Conservation (phyloP, 1,140 invertebrate species). For the Zaprionus ornatus region DNA sequence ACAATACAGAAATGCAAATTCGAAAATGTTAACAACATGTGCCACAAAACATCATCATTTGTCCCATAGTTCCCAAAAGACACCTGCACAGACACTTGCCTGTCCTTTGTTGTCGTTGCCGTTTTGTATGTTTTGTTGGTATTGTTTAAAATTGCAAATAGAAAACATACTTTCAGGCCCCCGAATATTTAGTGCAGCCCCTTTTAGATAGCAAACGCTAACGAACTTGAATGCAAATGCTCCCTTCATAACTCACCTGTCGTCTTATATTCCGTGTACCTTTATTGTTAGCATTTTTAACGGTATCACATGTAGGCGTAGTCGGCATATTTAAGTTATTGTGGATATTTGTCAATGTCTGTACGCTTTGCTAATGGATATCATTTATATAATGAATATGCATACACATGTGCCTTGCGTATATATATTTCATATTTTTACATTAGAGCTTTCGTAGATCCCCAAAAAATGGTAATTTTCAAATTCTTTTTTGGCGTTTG, state of each 20-base stretch:
- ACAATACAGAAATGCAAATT: too few relatives aligned
- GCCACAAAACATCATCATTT: background rate
- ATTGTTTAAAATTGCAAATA: background rate
- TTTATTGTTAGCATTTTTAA: too few relatives aligned
- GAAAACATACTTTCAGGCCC: background rate
- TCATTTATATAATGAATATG: background rate
- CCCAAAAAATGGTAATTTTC: background rate
- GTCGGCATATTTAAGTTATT: background rate
- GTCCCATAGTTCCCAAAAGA: background rate
- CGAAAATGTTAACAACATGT: too few relatives aligned
- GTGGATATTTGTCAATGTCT: slow-evolving; percentile 1
- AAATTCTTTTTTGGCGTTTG: background rate
- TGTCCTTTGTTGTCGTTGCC: background rate
- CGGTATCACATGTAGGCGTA: background rate
- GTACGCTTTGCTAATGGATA: background rate
- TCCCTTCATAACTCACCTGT: too few relatives aligned
- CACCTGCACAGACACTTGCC: slow-evolving; percentile 2
- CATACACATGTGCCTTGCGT: too few relatives aligned
- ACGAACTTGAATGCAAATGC: background rate
- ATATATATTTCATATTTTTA: background rate
- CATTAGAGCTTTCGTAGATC: background rate
- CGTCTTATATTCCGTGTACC: too few relatives aligned
- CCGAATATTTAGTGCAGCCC: background rate
- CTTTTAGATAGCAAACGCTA: background rate
- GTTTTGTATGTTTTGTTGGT: background rate